Conservation (phyloP, 2,888 invertebrate genomes). For the Tachina grossa region DNA sequence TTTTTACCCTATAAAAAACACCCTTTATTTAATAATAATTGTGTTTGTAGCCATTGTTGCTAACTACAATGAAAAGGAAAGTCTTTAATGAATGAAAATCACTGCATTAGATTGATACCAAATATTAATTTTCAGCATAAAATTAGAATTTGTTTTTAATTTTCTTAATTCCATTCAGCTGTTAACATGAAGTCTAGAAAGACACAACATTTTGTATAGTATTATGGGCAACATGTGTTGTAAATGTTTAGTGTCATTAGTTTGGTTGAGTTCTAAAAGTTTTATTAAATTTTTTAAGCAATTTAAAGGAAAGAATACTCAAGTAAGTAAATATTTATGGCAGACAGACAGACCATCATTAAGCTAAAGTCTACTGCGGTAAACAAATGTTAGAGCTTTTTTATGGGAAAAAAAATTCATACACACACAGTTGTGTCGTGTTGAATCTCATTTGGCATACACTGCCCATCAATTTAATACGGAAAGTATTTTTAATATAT, state of each 20-base stretch:
- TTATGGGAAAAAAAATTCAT: conserved; percentile 14
- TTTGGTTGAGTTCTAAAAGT: conserved; percentile 54
- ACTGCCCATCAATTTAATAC: background rate
- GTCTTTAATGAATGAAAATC: conserved; percentile 7
- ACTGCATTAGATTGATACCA: conserved; percentile 7
- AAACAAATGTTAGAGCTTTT: conserved; percentile 7
- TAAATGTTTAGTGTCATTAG: conserved; percentile 74
- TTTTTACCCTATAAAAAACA: no score
- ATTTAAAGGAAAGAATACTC: conserved; percentile 6
- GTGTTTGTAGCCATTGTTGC: conserved; percentile 19
- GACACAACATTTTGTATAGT: background rate
- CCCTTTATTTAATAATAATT: no score
- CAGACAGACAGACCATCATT: background rate
- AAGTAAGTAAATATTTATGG: background rate
- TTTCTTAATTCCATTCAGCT: conserved; percentile 77
- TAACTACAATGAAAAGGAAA: conserved; percentile 26
- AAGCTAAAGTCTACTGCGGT: conserved; percentile 11
- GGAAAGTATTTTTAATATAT: background rate
- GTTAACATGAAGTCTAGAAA: conserved; percentile 72
- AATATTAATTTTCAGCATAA: background rate
- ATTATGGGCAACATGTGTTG: conserved; percentile 56
- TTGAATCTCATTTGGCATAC: conserved; percentile 39
- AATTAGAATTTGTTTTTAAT: conserved; percentile 9
- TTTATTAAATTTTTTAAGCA: conserved; percentile 15
- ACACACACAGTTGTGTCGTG: conserved; percentile 35